Evolutionary conservation across 2,888 invertebrate species (phyloP).

Genomic region (Papilio gigon): DNA sequence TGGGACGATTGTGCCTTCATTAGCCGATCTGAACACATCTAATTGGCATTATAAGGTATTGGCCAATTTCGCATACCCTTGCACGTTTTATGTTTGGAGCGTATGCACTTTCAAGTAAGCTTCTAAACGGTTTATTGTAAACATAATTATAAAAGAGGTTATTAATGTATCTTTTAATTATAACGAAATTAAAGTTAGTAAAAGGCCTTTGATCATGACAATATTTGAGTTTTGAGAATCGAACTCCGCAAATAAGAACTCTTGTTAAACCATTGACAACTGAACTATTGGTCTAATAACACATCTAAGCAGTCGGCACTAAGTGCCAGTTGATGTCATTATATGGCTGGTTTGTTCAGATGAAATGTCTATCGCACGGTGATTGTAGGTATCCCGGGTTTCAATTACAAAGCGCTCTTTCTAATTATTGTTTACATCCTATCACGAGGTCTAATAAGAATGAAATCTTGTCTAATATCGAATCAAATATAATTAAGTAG

Average conservation of each 20-base stretch:
- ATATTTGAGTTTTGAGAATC: too few species aligned
- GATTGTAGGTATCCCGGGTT: neutral
- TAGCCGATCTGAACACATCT: slow-evolving; percentile 57
- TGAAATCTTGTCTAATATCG: neutral
- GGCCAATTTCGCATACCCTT: slow-evolving; percentile 43
- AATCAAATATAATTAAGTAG: neutral
- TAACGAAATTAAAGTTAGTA: too few species aligned
- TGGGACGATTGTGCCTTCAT: slow-evolving; percentile 62
- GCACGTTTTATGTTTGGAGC: slow-evolving; percentile 23
- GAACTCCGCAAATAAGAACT: neutral
- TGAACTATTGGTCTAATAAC: neutral
- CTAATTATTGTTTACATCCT: neutral
- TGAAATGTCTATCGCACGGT: neutral
- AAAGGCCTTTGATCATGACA: too few species aligned
- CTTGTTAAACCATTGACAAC: neutral
- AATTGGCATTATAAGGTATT: slow-evolving; percentile 52
- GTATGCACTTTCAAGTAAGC: neutral
- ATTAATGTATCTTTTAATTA: too few species aligned
- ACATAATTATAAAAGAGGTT: too few species aligned
- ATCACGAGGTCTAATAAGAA: neutral
- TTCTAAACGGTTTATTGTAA: slow-evolving; percentile 3
- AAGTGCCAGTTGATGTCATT: neutral
- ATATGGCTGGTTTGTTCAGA: neutral
- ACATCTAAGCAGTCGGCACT: neutral
- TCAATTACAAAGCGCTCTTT: neutral